Conservation (phyloP, 2,888 invertebrate species). For the Troides aeacus region DNA sequence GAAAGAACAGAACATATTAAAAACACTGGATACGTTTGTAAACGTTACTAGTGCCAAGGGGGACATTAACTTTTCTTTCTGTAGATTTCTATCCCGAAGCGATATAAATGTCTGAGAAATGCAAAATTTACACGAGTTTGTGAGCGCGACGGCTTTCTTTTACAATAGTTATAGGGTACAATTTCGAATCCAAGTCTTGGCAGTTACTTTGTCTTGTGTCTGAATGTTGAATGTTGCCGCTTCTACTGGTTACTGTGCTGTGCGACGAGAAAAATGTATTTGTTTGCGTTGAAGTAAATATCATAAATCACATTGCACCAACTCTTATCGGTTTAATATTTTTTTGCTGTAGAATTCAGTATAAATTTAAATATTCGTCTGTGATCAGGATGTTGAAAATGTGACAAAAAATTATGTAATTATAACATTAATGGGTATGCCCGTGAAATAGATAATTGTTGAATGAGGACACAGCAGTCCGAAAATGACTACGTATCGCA, state of each 20-base stretch:
- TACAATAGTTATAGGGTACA: slow-evolving; percentile 30
- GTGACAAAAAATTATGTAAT: not conserved
- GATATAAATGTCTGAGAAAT: slow-evolving; percentile 30
- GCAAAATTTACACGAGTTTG: slow-evolving; percentile 29
- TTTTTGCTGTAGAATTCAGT: slow-evolving; percentile 12
- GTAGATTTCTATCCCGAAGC: slow-evolving; percentile 28
- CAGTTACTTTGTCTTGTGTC: slow-evolving; percentile 38
- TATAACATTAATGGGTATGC: not conserved
- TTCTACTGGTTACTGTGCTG: slow-evolving; percentile 32
- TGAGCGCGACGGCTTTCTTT: slow-evolving; percentile 24
- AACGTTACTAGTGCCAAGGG: slow-evolving; percentile 28
- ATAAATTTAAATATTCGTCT: slow-evolving; percentile 29
- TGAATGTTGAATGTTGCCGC: slow-evolving; percentile 39
- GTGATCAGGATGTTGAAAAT: slow-evolving; percentile 16
- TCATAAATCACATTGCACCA: slow-evolving; percentile 21
- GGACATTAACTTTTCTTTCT: slow-evolving; percentile 24
- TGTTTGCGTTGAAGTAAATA: slow-evolving; percentile 28
- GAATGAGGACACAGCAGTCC: slow-evolving; percentile 24
- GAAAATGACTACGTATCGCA: slow-evolving; percentile 39
- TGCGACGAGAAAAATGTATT: slow-evolving; percentile 27
- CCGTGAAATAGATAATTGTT: slow-evolving; percentile 32
- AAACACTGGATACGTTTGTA: slow-evolving; percentile 25
- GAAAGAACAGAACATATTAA: slow-evolving; percentile 20
- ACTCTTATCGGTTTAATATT: slow-evolving; percentile 18
- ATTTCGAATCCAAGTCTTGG: slow-evolving; percentile 30